Conservation (phyloP, 2,888 invertebrate species). For the Latrodectus hesperus region DNA sequence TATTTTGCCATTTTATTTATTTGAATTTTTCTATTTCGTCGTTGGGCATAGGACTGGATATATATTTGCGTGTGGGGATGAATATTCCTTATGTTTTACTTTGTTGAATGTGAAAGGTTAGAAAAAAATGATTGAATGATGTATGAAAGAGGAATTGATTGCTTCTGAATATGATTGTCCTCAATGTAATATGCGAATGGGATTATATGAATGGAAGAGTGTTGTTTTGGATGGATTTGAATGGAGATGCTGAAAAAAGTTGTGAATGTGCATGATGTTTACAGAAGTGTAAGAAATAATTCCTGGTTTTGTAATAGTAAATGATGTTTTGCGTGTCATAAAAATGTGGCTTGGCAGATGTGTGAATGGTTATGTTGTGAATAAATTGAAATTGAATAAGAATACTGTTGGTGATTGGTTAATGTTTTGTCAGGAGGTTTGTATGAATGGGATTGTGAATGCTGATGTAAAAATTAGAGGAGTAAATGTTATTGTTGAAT, state of each 20-base stretch:
- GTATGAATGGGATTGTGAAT: not conserved
- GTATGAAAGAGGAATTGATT: too few species aligned
- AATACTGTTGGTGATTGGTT: constrained; percentile 6
- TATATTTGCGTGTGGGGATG: too few species aligned
- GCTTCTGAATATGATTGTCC: too few species aligned
- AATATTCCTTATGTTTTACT: too few species aligned
- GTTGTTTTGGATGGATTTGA: not conserved
- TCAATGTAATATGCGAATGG: too few species aligned
- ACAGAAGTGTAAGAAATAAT: not conserved
- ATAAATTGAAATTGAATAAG: constrained; percentile 9
- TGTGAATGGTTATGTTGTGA: not conserved
- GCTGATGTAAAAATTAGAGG: constrained; percentile 10
- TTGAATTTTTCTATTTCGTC: too few species aligned
- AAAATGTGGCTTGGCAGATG: not conserved
- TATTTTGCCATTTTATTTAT: too few species aligned
- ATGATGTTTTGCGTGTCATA: not conserved
- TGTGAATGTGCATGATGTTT: not conserved
- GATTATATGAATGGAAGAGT: too few species aligned
- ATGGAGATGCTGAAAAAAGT: not conserved
- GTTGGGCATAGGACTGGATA: too few species aligned
- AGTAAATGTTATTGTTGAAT: not conserved
- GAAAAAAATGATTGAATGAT: too few species aligned
- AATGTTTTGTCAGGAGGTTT: constrained; percentile 21
- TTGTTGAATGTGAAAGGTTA: too few species aligned
- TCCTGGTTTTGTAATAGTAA: not conserved